Percentiles rank a stretch among this genome's conserved stretches.
Evolutionary conservation across 2,797 vertebrate genomes (phyloP).

Genomic region (Parauchenoglanis punctatus): DNA sequence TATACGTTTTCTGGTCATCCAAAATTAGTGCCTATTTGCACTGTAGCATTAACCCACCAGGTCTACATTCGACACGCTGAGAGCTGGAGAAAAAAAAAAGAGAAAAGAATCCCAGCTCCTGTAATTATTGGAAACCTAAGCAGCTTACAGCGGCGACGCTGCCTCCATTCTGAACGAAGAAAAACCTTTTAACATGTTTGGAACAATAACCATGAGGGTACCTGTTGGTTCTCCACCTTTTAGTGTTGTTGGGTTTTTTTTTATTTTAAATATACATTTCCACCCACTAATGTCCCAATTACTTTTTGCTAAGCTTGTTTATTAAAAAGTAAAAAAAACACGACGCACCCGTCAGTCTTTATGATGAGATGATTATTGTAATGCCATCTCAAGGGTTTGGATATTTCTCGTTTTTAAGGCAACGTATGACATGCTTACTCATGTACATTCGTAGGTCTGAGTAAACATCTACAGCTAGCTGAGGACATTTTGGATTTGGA

Average conservation of each 20-base stretch:
- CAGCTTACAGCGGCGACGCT: conserved; percentile 68
- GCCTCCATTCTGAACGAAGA: conserved; percentile 71
- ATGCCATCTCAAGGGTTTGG: conserved; percentile 25
- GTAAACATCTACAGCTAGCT: background rate
- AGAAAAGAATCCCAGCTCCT: conserved; percentile 68
- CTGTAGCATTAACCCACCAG: conserved; percentile 40
- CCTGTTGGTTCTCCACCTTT: conserved; percentile 49
- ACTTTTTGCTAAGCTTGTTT: conserved; percentile 59
- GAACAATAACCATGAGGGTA: conserved; percentile 66
- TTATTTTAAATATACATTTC: conserved; percentile 42
- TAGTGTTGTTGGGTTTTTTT: conserved; percentile 46
- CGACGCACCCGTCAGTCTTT: conserved; percentile 29
- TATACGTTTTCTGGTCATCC: conserved; percentile 31
- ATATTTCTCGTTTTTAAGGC: background rate
- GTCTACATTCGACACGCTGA: conserved; percentile 20
- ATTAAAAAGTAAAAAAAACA: conserved; percentile 60
- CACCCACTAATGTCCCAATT: conserved; percentile 50
- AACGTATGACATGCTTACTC: background rate
- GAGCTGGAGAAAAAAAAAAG: conserved; percentile 55
- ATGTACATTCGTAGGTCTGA: background rate
- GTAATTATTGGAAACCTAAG: conserved; percentile 76
- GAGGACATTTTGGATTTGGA: background rate
- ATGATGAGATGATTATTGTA: conserved; percentile 25
- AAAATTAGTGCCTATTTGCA: conserved; percentile 35
- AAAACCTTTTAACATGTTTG: conserved; percentile 74